A percentile compares a stretch with the other conserved stretches of the same genome.
phyloP scores from a whole-genome alignment of 92 coral and sea anemone genomes.

The Porites evermanni region DNA sequence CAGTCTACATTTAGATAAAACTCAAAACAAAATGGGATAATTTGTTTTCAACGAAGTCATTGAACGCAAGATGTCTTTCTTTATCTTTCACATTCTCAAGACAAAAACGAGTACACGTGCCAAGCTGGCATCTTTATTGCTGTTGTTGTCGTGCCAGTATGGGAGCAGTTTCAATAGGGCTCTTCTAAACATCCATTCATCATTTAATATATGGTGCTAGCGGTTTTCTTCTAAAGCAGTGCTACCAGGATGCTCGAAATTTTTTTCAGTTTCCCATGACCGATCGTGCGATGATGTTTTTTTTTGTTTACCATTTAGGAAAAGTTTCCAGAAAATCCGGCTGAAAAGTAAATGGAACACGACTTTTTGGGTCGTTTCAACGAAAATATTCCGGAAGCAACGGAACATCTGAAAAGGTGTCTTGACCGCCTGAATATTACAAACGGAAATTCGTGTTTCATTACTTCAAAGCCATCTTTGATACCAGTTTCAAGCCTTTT shows the following conservation, averaged over 20 bases:
- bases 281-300: background rate
- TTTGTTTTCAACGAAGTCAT: background rate
- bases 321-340: too few relatives aligned
- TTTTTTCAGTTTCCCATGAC: background rate
- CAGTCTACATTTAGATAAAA: background rate
- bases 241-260: conserved; percentile 17
- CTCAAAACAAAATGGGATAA: background rate
- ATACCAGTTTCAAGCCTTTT: too few relatives aligned
- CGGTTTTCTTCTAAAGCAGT: conserved; percentile 14
- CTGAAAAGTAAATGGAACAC: too few relatives aligned
- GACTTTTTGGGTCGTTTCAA: too few relatives aligned
- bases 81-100: too few relatives aligned
- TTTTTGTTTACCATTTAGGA: too few relatives aligned
- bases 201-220: conserved; percentile 2
- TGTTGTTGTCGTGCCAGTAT: background rate
- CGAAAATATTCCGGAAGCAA: too few relatives aligned
- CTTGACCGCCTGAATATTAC: too few relatives aligned
- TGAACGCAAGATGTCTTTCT: background rate
- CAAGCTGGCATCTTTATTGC: background rate
- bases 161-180: conserved; percentile 23
- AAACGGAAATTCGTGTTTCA: too few relatives aligned
- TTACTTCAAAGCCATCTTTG: too few relatives aligned
- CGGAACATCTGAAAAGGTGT: too few relatives aligned
- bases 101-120: background rate
- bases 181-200: background rate